A percentile compares a stretch with the other conserved stretches of the same genome.
These are phyloP conservation scores for Ferdinandea cuprea DNA, from an alignment of 2,888 invertebrate species.

Conservation along the genomic window DNA sequence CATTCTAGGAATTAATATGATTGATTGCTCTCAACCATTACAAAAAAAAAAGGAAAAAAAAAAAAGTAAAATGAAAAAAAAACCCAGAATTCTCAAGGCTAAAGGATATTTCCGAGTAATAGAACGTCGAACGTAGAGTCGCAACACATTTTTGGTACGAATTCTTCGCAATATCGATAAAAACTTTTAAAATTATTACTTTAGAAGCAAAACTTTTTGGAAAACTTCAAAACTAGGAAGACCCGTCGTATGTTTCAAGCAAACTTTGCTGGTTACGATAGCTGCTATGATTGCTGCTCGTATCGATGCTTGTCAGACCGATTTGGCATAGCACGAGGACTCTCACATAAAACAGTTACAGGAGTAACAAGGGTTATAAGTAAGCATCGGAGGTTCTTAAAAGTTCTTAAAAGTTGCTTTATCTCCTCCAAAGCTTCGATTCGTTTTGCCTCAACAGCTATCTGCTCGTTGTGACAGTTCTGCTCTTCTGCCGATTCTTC, in stretches of 20 bases:
- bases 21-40: no score
- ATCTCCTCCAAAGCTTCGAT: no score
- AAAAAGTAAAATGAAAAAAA: constrained; percentile 10
- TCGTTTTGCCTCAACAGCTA: no score
- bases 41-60: constrained; percentile 8
- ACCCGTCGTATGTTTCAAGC: constrained; percentile 10
- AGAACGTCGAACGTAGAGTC: constrained; percentile 13
- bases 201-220: constrained; percentile 24
- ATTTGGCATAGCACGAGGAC: not conserved
- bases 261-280: constrained; percentile 11
- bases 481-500: no score
- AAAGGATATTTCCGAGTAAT: constrained; percentile 7
- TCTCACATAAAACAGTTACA: constrained; percentile 1
- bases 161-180: not conserved
- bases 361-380: not conserved
- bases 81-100: constrained; percentile 10
- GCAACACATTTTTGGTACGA: constrained; percentile 14
- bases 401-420: no score
- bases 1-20: no score
- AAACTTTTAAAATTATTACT: not conserved
- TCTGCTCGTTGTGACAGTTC: no score
- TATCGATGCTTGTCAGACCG: not conserved
- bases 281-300: not conserved
- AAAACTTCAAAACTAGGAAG: constrained; percentile 16
- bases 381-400: not conserved